A percentile compares a stretch with the other conserved stretches of the same genome.
Conservation (phyloP, 1,140 invertebrate genomes). For the Drosophila neocordata region DNA sequence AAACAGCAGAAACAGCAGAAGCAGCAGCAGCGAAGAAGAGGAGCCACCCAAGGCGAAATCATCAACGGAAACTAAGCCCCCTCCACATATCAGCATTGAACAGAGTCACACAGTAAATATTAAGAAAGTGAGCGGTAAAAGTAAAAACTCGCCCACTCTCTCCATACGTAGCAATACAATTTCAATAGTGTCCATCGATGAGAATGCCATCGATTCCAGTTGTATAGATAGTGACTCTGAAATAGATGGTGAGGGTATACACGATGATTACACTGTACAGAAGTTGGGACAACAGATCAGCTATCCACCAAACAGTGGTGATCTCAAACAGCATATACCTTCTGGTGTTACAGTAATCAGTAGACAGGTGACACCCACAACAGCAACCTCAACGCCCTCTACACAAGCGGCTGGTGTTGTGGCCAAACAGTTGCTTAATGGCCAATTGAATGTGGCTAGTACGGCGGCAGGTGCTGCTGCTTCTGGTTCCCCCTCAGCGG, state of each 20-base stretch:
- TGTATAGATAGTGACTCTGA: conserved; percentile 79
- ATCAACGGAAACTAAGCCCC: conserved; percentile 27
- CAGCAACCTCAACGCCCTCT: neutral
- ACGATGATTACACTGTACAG: conserved; percentile 69
- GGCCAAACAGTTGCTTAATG: conserved; percentile 61
- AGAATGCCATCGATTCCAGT: conserved; percentile 76
- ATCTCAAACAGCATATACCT: conserved; percentile 55
- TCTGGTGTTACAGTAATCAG: conserved; percentile 54
- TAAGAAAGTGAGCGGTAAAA: conserved; percentile 15
- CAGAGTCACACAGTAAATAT: conserved; percentile 63
- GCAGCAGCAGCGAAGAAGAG: conserved; percentile 5
- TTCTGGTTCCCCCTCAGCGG: conserved; percentile 47
- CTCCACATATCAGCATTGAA: conserved; percentile 63
- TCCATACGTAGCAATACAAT: conserved; percentile 75
- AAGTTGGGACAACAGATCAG: conserved; percentile 74
- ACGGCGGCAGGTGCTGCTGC: conserved; percentile 33
- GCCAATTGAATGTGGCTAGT: conserved; percentile 43
- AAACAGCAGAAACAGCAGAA: neutral
- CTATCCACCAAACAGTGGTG: conserved; percentile 61
- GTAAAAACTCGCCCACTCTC: conserved; percentile 53
- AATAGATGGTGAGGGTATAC: conserved; percentile 50
- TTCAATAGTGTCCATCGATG: conserved; percentile 76
- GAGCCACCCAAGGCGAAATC: conserved; percentile 8
- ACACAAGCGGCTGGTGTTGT: conserved; percentile 38
- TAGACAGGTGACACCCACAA: conserved; percentile 50